phyloP scores from a whole-genome alignment of 2,888 invertebrate genomes.

The Drosophila testacea region DNA sequence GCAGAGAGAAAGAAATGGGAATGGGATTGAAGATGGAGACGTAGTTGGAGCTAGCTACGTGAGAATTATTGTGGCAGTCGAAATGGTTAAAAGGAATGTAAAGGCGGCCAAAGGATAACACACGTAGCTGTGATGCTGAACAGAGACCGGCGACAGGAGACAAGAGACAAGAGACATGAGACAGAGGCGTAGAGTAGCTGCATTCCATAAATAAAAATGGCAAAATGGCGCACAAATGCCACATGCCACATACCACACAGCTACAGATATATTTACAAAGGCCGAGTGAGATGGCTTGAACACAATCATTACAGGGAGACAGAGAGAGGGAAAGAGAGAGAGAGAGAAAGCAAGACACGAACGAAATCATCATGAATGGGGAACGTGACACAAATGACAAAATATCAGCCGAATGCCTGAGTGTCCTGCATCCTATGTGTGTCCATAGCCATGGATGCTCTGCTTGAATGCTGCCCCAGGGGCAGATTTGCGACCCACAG shows the following conservation, averaged over 20 bases:
- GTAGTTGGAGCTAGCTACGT: constrained; percentile 56
- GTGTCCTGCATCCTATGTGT: constrained; percentile 24
- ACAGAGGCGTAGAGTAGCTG: constrained; percentile 66
- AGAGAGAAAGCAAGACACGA: constrained; percentile 35
- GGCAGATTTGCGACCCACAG: constrained; percentile 54
- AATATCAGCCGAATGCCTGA: constrained; percentile 69
- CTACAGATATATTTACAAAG: constrained; percentile 20
- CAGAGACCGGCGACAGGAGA: constrained; percentile 19
- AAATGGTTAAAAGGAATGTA: constrained; percentile 60
- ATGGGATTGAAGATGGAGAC: constrained; percentile 16
- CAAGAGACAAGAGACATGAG: constrained; percentile 3
- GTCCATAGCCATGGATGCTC: constrained; percentile 33
- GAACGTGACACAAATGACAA: constrained; percentile 83
- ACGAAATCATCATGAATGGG: constrained; percentile 80
- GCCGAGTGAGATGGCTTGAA: constrained; percentile 12
- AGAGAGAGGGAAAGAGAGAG: not conserved
- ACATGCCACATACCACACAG: constrained; percentile 36
- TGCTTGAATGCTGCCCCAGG: constrained; percentile 45
- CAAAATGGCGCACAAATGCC: constrained; percentile 76
- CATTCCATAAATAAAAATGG: constrained; percentile 77
- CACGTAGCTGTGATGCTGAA: constrained; percentile 41
- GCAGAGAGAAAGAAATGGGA: constrained; percentile 9
- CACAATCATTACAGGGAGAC: constrained; percentile 4
- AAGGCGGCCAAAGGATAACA: constrained; percentile 66
- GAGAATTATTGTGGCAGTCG: constrained; percentile 74